phyloP scores from a whole-genome alignment of 2,797 vertebrate genomes.

The Podarcis lilfordi region DNA sequence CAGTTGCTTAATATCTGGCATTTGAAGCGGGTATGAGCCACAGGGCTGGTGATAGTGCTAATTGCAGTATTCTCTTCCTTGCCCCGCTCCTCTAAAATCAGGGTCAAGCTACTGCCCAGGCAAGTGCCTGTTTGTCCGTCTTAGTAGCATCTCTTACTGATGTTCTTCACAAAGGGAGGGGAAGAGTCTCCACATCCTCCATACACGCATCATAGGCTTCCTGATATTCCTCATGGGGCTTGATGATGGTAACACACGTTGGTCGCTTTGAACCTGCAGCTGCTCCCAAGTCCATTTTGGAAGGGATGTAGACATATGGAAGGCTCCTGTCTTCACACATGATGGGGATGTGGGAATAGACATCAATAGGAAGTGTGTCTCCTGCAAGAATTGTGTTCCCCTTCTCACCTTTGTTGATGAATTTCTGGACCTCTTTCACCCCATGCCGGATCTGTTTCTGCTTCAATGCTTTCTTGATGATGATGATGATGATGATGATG shows the following conservation, averaged over 20 bases:
- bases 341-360: conserved; percentile 93
- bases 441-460: conserved; percentile 92
- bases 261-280: conserved; percentile 93
- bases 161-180: conserved; percentile 78
- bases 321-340: conserved; percentile 94
- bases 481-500: too few species aligned
- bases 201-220: conserved; percentile 88
- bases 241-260: conserved; percentile 94
- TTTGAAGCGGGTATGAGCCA: neutral
- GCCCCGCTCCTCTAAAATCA: neutral
- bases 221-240: conserved; percentile 90
- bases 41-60: neutral
- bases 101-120: neutral
- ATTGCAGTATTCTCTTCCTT: neutral
- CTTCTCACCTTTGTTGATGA: conserved; percentile 96
- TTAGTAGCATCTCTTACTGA: neutral
- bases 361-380: conserved; percentile 93
- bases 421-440: conserved; percentile 97
- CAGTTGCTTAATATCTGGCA: neutral
- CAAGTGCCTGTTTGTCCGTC: neutral
- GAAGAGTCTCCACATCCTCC: conserved; percentile 86
- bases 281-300: conserved; percentile 92
- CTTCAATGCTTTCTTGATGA: conserved; percentile 81
- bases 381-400: conserved; percentile 94
- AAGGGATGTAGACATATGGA: conserved; percentile 93